phyloP scores from a whole-genome alignment of 2,888 invertebrate genomes.

The Unio delphinus region DNA sequence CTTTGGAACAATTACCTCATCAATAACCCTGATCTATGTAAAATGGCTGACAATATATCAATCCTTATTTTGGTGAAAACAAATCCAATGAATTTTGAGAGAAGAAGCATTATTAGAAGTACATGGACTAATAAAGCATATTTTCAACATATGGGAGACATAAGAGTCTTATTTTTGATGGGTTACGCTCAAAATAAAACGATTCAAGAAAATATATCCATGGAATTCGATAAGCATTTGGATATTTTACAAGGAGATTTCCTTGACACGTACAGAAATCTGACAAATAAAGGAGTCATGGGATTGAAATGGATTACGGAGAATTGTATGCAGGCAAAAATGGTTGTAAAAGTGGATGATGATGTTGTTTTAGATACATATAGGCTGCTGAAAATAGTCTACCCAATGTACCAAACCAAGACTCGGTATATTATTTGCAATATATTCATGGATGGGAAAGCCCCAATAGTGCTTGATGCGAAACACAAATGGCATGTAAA shows the following conservation, averaged over 20 bases:
- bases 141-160: conserved; percentile 3
- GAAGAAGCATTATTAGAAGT: conserved; percentile 16
- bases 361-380: conserved; percentile 55
- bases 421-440: conserved; percentile 25
- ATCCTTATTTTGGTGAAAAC: conserved; percentile 10
- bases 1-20: neutral
- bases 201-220: conserved; percentile 8
- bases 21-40: conserved; percentile 4
- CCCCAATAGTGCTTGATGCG: conserved; percentile 19
- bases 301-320: conserved; percentile 69
- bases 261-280: conserved; percentile 64
- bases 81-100: conserved; percentile 12
- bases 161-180: conserved; percentile 15
- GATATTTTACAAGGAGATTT: conserved; percentile 28
- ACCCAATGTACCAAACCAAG: conserved; percentile 6
- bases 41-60: conserved; percentile 1
- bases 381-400: conserved; percentile 18
- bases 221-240: conserved; percentile 12
- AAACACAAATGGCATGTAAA: conserved; percentile 29
- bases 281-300: conserved; percentile 71
- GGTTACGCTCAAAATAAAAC: conserved; percentile 6
- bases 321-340: conserved; percentile 65
- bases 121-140: conserved; percentile 20
- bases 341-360: conserved; percentile 71
- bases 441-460: conserved; percentile 15